Conservation (phyloP, 2,888 invertebrate genomes). For the Lissocephala sabroskyi region DNA sequence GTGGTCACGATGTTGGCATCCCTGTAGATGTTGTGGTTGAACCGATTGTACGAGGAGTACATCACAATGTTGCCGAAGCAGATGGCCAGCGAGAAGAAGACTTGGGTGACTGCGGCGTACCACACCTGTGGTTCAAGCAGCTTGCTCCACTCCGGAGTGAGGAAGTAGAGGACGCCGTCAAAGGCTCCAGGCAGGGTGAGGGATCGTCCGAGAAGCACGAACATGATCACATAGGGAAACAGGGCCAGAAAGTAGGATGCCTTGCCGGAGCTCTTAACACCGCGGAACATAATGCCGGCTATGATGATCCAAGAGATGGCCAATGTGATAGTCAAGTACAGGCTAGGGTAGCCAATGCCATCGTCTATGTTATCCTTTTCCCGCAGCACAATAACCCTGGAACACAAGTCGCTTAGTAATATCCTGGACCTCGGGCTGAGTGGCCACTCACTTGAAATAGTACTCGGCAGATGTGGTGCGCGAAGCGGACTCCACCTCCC, state of each 20-base stretch:
- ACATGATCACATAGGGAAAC: conserved; percentile 78
- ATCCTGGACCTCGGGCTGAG: no score
- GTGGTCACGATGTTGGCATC: conserved; percentile 87
- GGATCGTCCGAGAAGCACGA: conserved; percentile 76
- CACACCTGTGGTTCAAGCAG: conserved; percentile 74
- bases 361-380: conserved; percentile 74
- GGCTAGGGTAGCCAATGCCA: conserved; percentile 75
- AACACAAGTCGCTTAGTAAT: no score
- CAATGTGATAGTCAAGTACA: conserved; percentile 74
- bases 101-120: conserved; percentile 79
- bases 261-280: conserved; percentile 77
- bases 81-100: conserved; percentile 77
- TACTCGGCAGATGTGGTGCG: conserved; percentile 71
- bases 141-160: conserved; percentile 77
- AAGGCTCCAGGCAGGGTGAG: conserved; percentile 77
- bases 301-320: conserved; percentile 75
- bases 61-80: conserved; percentile 78
- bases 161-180: conserved; percentile 78
- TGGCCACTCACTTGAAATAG: conserved; percentile 72
- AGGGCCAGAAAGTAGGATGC: conserved; percentile 82
- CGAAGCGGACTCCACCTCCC: conserved; percentile 11
- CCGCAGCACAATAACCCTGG: conserved; percentile 73
- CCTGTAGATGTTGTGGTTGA: conserved; percentile 76
- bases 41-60: conserved; percentile 77
- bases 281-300: conserved; percentile 74